These are phyloP conservation scores for Rhagoletis pomonella DNA, from an alignment of 1,140 invertebrate species.

Conservation along the genomic window DNA sequence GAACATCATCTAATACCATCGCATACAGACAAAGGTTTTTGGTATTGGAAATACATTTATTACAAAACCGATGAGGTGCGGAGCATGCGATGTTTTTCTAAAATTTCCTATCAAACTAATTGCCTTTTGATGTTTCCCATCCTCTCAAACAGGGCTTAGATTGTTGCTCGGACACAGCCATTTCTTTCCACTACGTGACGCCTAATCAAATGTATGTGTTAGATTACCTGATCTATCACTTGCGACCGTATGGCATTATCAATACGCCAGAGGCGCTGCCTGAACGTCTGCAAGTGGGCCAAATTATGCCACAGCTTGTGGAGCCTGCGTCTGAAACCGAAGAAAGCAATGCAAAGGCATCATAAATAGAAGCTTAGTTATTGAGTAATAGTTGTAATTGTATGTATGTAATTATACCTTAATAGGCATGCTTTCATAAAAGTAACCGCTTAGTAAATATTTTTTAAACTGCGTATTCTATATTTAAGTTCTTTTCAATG, in stretches of 20 bases:
- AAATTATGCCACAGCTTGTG: constrained; percentile 62
- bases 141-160: constrained; percentile 84
- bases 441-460: neutral
- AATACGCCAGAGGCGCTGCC: constrained; percentile 66
- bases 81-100: neutral
- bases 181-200: constrained; percentile 97
- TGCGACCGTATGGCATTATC: constrained; percentile 87
- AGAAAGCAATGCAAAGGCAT: neutral
- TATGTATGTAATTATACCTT: neutral
- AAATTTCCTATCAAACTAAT: neutral
- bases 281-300: constrained; percentile 64
- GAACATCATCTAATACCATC: constrained; percentile 93
- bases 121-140: no score
- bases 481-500: neutral
- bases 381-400: neutral
- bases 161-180: constrained; percentile 96
- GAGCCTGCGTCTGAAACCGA: neutral
- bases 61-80: constrained; percentile 90
- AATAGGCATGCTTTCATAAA: neutral
- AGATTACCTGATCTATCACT: constrained; percentile 97
- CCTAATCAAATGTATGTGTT: constrained; percentile 97
- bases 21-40: constrained; percentile 84
- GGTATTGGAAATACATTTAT: constrained; percentile 97
- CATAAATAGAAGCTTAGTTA: neutral
- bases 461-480: neutral